Percentiles rank a stretch among this genome's conserved stretches.
Conservation (phyloP, 2,888 invertebrate species). For the Parnassius orleans region DNA sequence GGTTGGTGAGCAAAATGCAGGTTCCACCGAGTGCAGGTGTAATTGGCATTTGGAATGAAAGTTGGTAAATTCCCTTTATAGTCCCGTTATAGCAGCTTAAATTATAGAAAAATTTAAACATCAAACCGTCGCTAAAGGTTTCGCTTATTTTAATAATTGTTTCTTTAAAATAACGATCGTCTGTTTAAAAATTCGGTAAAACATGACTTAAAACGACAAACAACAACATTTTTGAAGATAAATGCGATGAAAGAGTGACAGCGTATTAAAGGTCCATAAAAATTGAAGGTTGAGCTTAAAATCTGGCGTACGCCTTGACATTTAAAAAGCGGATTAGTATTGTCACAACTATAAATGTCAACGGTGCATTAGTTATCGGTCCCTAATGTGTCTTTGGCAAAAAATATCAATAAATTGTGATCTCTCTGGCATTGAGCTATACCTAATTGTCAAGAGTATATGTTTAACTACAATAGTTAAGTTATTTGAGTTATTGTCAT, state of each 20-base stretch:
- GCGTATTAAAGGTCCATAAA: slow-evolving; percentile 22
- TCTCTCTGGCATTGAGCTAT: slow-evolving; percentile 16
- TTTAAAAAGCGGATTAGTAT: slow-evolving; percentile 29
- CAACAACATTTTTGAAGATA: slow-evolving; percentile 11
- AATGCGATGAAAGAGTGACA: slow-evolving; percentile 14
- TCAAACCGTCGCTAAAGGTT: no score
- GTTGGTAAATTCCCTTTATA: no score
- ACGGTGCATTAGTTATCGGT: slow-evolving; percentile 25
- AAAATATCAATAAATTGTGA: slow-evolving; percentile 29
- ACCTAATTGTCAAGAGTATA: slow-evolving; percentile 11
- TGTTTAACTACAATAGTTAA: slow-evolving; percentile 12
- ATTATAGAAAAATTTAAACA: no score
- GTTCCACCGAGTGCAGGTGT: no score
- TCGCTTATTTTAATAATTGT: no score
- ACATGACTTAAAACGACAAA: neutral
- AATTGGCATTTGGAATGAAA: no score
- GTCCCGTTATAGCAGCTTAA: no score
- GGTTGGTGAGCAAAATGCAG: no score
- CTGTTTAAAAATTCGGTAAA: neutral
- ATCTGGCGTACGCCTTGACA: slow-evolving; percentile 27
- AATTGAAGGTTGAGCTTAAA: slow-evolving; percentile 18
- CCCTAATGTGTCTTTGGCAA: slow-evolving; percentile 27
- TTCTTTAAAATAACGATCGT: no score
- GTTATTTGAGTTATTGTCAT: no score
- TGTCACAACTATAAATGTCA: slow-evolving; percentile 32